Evolutionary conservation across 2,888 invertebrate species (phyloP), one percentile per base, ranked within the genome.

Genomic region (Dexiosoma caninum): DNA sequence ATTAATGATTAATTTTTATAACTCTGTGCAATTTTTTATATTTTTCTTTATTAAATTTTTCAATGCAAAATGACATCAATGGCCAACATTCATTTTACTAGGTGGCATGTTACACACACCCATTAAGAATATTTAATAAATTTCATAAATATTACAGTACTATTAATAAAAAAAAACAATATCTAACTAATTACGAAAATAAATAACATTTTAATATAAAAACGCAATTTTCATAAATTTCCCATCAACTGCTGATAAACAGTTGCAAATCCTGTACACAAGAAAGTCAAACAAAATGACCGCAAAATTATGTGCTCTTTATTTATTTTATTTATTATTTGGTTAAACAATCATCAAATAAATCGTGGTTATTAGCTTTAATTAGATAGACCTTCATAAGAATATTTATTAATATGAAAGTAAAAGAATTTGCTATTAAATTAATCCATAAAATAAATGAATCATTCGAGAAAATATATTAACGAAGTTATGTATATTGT

Each of bases 291-390:
- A 53, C 27, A 21, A 60, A 69, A 44, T 60, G 1, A 62, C 77
- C 77, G 59, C 77, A 71, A 64, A 53, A 59, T 55, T 70, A 16
- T 49, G 35, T 70, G 55, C 42, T 46, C 62, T 62, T 62, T 40
- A 32, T 66, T 49, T 46, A 30, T 66, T 66, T 40, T 55, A 42
- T 62, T 70, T 74, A 60, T 60, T 74, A 40, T 64, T 57, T 51
- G 74, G 74, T 64, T 51, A 70, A 75, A 55, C 75, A 46, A 51
- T 27, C 57, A 60, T 30, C 57, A 78, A 70, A 75, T 69, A 79
- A 74, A 79, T 78, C 67, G 46, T 67, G 60, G 62, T 79, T 69
- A 79, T 70, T 75, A 75, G 40, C 57, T 53, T 57, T 75, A 69
- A 69, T 79, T 75, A 70, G 32, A 75, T 70, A 64, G 32, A 75